Conservation (phyloP, 2,888 invertebrate species). For the Diaphora mendica region DNA sequence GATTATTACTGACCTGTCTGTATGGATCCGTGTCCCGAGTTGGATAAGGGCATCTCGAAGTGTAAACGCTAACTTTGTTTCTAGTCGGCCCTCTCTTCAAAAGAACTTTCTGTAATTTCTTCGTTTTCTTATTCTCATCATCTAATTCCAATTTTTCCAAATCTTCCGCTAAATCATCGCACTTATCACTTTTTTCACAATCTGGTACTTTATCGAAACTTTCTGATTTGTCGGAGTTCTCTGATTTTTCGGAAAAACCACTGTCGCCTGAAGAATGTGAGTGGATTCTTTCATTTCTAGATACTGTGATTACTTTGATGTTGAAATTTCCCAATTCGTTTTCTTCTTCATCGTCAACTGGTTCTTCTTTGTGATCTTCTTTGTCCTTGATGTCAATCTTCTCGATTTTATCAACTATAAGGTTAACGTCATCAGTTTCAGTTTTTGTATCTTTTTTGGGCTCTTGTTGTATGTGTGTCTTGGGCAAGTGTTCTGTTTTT, state of each 20-base stretch:
- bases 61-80: slow-evolving; percentile 27
- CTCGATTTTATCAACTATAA: slow-evolving; percentile 59
- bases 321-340: slow-evolving; percentile 69
- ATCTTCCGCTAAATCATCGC: slow-evolving; percentile 15
- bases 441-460: slow-evolving; percentile 19
- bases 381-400: slow-evolving; percentile 47
- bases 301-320: slow-evolving; percentile 63
- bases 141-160: slow-evolving; percentile 49
- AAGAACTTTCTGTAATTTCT: slow-evolving; percentile 56
- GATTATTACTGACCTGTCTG: slow-evolving; percentile 36
- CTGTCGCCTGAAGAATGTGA: slow-evolving; percentile 77
- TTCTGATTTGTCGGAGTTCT: slow-evolving; percentile 25
- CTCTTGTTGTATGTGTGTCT: neutral
- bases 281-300: slow-evolving; percentile 60
- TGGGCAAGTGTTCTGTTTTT: slow-evolving; percentile 25
- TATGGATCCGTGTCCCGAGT: slow-evolving; percentile 32
- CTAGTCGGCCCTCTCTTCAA: slow-evolving; percentile 54
- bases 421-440: slow-evolving; percentile 46
- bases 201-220: slow-evolving; percentile 19
- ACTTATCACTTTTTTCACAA: slow-evolving; percentile 16
- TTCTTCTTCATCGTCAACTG: slow-evolving; percentile 50
- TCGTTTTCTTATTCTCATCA: slow-evolving; percentile 51
- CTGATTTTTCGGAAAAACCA: slow-evolving; percentile 66
- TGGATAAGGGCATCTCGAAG: slow-evolving; percentile 23
- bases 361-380: slow-evolving; percentile 24